Evolutionary conservation across 2,797 vertebrate species (phyloP).

Genomic region (Masticophis lateralis): DNA sequence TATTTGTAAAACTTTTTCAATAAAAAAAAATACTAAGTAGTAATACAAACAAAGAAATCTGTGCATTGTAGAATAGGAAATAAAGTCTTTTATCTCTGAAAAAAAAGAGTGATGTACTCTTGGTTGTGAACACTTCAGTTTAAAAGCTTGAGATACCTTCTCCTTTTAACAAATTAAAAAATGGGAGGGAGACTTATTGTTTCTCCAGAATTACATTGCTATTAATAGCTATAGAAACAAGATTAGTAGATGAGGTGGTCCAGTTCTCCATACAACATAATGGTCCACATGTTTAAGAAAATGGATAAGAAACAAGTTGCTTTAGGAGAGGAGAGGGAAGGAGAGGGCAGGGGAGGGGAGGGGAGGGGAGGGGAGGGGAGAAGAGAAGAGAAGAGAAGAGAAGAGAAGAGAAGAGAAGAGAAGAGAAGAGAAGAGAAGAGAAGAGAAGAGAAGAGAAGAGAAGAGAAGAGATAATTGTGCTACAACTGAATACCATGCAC

Average conservation of each 20-base stretch:
- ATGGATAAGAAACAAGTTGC: constrained; percentile 17
- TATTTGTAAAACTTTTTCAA: too few species aligned
- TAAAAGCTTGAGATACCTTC: constrained; percentile 27
- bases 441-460: not conserved
- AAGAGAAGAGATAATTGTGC: not conserved
- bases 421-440: too few species aligned
- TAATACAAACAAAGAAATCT: too few species aligned
- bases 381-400: not conserved
- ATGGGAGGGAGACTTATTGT: constrained; percentile 57
- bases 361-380: not conserved
- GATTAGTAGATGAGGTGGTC: constrained; percentile 45
- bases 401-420: not conserved
- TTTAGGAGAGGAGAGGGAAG: not conserved
- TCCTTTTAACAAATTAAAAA: constrained; percentile 61
- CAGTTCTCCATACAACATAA: constrained; percentile 35
- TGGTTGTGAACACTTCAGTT: constrained; percentile 57
- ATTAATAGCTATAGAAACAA: constrained; percentile 75
- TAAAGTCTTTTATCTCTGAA: too few species aligned
- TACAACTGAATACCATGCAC: not conserved
- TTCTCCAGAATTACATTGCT: constrained; percentile 57
- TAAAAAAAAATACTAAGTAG: too few species aligned
- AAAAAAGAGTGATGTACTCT: constrained; percentile 46
- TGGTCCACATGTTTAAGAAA: not conserved
- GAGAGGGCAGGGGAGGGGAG: too few species aligned
- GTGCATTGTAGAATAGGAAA: too few species aligned